These are phyloP conservation scores for Hypsibius dujardini DNA, from an alignment of 1,140 invertebrate genomes.

Conservation along the genomic window DNA sequence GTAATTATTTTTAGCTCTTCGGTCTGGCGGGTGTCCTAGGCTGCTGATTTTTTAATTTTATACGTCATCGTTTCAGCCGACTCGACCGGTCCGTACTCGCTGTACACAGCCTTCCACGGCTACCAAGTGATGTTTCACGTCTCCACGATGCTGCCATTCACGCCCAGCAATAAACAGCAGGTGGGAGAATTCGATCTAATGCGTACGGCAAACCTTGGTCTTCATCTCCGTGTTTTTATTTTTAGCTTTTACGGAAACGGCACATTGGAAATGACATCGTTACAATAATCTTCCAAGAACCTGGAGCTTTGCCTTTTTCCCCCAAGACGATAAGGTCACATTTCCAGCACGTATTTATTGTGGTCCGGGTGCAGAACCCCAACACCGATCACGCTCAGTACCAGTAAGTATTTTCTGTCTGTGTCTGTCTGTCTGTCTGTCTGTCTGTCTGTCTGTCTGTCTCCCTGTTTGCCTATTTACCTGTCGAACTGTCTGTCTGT, in stretches of 20 bases:
- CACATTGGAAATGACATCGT: conserved; percentile 89
- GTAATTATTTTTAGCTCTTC: no score
- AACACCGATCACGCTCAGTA: conserved; percentile 75
- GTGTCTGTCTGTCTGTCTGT: no score
- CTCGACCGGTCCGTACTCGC: conserved; percentile 65
- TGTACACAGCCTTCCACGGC: conserved; percentile 62
- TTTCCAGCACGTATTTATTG: conserved; percentile 94
- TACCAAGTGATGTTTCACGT: conserved; percentile 87
- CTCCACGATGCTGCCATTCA: conserved; percentile 76
- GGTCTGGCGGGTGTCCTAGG: no score
- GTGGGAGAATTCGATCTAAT: conserved; percentile 31
- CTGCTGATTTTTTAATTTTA: no score
- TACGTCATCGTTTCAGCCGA: conserved; percentile 43
- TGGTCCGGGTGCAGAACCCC: conserved; percentile 70
- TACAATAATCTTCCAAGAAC: conserved; percentile 92
- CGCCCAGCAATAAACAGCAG: conserved; percentile 74
- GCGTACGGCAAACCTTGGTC: conserved; percentile 18
- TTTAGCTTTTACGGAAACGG: conserved; percentile 59
- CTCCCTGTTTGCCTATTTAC: no score
- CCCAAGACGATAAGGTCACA: conserved; percentile 79
- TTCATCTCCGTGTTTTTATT: conserved; percentile 21
- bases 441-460: no score
- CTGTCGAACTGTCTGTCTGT: no score
- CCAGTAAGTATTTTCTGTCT: no score
- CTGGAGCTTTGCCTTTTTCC: conserved; percentile 74